phyloP scores from a whole-genome alignment of 2,888 invertebrate genomes.

The Sisyra terminalis region DNA sequence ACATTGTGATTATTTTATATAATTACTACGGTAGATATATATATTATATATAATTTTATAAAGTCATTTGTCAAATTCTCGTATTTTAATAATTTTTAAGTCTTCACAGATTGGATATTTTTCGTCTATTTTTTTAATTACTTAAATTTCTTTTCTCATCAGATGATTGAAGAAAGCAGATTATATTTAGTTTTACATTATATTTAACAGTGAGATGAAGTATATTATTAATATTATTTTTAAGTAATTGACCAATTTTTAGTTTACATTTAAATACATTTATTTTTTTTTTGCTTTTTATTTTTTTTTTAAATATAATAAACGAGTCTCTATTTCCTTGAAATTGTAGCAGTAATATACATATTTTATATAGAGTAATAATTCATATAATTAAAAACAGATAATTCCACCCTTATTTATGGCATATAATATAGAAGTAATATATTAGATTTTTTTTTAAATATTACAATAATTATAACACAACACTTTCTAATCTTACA shows the following conservation, averaged over 20 bases:
- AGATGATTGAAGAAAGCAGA: constrained; percentile 1
- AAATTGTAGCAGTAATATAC: too few species aligned
- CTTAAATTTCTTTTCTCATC: constrained; percentile 1
- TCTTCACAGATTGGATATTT: constrained; percentile 6
- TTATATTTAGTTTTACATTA: constrained; percentile 2
- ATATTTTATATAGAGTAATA: too few species aligned
- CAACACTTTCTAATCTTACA: too few species aligned
- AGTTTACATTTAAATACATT: constrained; percentile 1
- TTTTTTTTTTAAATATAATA: too few species aligned
- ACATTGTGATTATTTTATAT: neutral
- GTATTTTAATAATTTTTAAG: neutral
- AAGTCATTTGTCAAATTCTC: constrained; percentile 1
- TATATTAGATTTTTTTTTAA: too few species aligned
- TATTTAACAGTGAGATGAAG: constrained; percentile 2
- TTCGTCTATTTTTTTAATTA: neutral
- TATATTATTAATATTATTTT: constrained; percentile 1
- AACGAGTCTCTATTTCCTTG: too few species aligned
- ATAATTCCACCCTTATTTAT: too few species aligned
- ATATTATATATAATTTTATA: neutral
- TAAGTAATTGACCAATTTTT: constrained; percentile 6
- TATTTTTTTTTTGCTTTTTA: too few species aligned
- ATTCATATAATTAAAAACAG: too few species aligned
- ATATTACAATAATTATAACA: too few species aligned
- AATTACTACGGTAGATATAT: constrained; percentile 1
- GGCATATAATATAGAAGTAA: too few species aligned